Conservation (phyloP, 2,797 vertebrate species). For the Hybognathus amarus region DNA sequence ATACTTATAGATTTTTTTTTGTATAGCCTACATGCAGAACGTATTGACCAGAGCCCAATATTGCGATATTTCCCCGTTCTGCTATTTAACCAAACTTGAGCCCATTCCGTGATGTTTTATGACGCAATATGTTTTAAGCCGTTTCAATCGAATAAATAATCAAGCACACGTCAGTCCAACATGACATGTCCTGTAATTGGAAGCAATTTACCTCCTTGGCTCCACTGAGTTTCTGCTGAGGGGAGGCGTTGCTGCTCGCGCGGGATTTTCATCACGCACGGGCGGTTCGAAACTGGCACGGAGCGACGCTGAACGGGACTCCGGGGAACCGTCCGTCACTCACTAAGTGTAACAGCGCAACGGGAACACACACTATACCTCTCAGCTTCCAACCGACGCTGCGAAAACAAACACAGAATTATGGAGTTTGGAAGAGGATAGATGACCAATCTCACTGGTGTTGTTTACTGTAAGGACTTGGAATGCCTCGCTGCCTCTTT, state of each 20-base stretch:
- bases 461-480: neutral
- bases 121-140: neutral
- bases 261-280: constrained; percentile 22
- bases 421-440: constrained; percentile 17
- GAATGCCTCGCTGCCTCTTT: neutral
- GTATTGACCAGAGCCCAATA: neutral
- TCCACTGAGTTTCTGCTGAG: neutral
- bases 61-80: neutral
- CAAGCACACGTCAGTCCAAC: neutral
- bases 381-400: neutral
- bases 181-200: neutral
- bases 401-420: constrained; percentile 31
- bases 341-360: constrained; percentile 4
- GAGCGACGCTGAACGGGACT: constrained; percentile 1
- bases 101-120: neutral
- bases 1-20: neutral
- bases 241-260: constrained; percentile 33
- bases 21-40: neutral
- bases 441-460: neutral
- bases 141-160: neutral
- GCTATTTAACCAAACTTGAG: neutral
- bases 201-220: neutral
- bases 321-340: constrained; percentile 9
- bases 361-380: neutral
- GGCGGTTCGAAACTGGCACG: constrained; percentile 9